Conservation (phyloP, 2,113 vertebrate species). For the Pterophyllum scalare region DNA sequence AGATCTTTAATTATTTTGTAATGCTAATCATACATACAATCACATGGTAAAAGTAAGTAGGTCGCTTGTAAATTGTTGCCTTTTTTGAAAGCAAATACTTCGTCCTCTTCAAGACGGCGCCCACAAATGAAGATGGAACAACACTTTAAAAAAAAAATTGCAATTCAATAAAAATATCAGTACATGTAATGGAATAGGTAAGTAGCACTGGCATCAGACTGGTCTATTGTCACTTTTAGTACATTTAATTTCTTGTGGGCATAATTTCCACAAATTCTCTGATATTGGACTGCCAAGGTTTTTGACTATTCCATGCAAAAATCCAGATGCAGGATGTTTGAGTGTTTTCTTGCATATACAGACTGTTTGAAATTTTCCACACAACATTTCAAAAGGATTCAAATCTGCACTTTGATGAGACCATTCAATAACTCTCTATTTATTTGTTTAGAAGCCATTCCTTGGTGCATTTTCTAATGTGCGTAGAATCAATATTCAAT, state of each 20-base stretch:
- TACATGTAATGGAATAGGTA: neutral
- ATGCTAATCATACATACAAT: neutral
- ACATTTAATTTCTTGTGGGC: neutral
- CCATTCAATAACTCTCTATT: neutral
- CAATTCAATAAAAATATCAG: conserved; percentile 1
- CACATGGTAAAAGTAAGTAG: neutral
- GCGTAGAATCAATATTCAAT: neutral
- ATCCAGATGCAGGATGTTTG: neutral
- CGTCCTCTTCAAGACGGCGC: neutral
- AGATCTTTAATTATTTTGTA: neutral
- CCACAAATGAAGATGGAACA: neutral
- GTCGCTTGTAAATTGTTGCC: neutral
- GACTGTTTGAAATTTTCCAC: neutral
- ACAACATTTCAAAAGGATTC: neutral
- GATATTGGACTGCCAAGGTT: neutral
- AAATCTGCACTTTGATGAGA: neutral
- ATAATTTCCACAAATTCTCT: neutral
- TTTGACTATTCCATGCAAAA: neutral
- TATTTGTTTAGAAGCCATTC: neutral
- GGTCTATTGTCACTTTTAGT: neutral
- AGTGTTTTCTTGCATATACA: neutral
- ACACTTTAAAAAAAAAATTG: neutral
- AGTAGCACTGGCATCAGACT: neutral
- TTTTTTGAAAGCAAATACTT: neutral
- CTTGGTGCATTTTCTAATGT: neutral